Evolutionary conservation across 2,888 invertebrate genomes (phyloP), one percentile per base, ranked within the genome.

Genomic region (Drosophila affinis): DNA sequence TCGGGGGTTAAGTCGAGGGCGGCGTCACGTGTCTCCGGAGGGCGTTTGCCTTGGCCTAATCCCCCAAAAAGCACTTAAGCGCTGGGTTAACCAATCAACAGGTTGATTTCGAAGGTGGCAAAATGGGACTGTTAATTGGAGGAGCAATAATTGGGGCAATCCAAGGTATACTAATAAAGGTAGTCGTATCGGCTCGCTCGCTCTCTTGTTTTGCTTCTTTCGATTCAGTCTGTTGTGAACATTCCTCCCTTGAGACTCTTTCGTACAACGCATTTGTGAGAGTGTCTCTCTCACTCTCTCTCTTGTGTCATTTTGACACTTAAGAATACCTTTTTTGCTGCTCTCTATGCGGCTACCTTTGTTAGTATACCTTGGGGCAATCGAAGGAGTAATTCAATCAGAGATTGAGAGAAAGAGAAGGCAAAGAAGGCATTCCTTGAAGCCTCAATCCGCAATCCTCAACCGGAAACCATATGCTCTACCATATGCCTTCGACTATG

Each of bases 381-480:
- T 47, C 6, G n/a, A 32, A 29, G 18, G 21, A 14, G 14, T n/a
- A 21, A 1, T n/a, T 5, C 3, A 17, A 12, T 21, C 3, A 29
- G 32, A 5, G 5, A 39, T 10, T 34, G n/a, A 10, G 14, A 24
- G 2, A 21, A 12, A 9, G 17, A 0, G 5, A 1, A 53, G 10
- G 10, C 9, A 18, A 18, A 18, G 18, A 18, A 18, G 18, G 18
- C 18, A 18, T 1, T 18, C 1, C 18, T 18, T 18, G 18, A 18
- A 18, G 18, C 12, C 39, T 6, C 39, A 5, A 5, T 14, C 14
- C 39, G 14, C 39, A 14, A 18, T 14, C 6, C 6, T 9, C 48
- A 46, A 77, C 87, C 88, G 88, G 87, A 82, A 86, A 83, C 82
- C 82, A 88, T 88, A 77, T 82, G 88, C 84, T 75, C 64, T 34